These are phyloP conservation scores for Ceratosolen fusciceps DNA, from an alignment of 1,140 invertebrate genomes.

Conservation along the genomic window DNA sequence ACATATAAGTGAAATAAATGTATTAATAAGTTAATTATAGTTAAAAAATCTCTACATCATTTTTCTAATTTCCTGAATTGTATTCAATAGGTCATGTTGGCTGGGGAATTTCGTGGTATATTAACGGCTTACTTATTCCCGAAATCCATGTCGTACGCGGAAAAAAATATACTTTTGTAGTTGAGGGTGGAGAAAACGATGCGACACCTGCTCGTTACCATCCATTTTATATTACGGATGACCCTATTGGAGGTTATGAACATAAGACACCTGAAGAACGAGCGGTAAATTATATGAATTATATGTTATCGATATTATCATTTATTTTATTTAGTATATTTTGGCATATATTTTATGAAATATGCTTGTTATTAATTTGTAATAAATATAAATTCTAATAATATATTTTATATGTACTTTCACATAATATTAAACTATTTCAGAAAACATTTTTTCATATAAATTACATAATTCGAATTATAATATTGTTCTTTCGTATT, in stretches of 20 bases:
- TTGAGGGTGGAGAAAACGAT: slow-evolving; percentile 88
- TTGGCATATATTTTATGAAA: neutral
- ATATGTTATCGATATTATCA: neutral
- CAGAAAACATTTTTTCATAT: neutral
- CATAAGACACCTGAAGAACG: slow-evolving; percentile 88
- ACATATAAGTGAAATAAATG: too few species aligned
- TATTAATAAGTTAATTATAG: too few species aligned
- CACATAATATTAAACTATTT: too few species aligned
- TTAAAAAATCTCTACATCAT: neutral
- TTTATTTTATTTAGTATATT: neutral
- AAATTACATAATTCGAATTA: neutral
- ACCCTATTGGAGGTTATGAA: slow-evolving; percentile 89
- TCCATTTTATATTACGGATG: slow-evolving; percentile 96
- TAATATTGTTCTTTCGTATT: neutral
- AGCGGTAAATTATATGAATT: slow-evolving; percentile 72
- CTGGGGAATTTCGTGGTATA: slow-evolving; percentile 96
- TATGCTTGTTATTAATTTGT: too few species aligned
- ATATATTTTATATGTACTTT: too few species aligned
- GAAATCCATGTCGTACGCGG: slow-evolving; percentile 93
- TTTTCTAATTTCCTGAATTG: neutral
- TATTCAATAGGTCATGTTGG: slow-evolving; percentile 84
- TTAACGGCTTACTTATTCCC: slow-evolving; percentile 93
- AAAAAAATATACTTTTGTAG: slow-evolving; percentile 90
- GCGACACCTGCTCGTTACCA: slow-evolving; percentile 87
- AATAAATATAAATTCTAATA: too few species aligned